Conservation (phyloP, 2,113 vertebrate genomes). For the Malurus melanocephalus region DNA sequence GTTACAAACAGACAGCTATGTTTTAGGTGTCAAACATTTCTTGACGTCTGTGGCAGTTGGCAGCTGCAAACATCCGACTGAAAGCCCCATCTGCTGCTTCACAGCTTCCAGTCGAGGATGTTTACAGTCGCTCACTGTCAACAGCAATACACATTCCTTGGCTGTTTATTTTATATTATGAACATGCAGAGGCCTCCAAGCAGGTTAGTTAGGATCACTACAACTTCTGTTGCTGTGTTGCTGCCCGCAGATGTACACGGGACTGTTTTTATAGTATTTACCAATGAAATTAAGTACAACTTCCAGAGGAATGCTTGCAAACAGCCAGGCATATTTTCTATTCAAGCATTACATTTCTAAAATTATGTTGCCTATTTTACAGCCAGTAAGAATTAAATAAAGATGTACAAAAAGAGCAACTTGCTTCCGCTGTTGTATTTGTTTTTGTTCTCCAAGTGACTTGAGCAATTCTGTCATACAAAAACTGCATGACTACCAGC, state of each 20-base stretch:
- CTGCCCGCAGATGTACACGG: not conserved
- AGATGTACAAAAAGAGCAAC: not conserved
- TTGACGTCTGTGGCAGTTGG: slow-evolving; percentile 87
- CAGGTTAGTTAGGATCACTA: slow-evolving; percentile 26
- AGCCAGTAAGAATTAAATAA: not conserved
- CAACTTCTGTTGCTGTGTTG: not conserved
- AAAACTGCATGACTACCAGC: not conserved
- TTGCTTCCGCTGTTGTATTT: not conserved
- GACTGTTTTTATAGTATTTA: not conserved
- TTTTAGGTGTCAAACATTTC: slow-evolving; percentile 57
- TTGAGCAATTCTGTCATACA: not conserved
- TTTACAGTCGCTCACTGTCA: slow-evolving; percentile 95
- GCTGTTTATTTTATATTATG: slow-evolving; percentile 42
- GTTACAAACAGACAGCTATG: slow-evolving; percentile 23
- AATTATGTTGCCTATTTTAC: not conserved
- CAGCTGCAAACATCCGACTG: slow-evolving; percentile 99
- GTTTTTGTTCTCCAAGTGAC: not conserved
- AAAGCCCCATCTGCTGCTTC: slow-evolving; percentile 86
- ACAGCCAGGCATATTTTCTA: not conserved
- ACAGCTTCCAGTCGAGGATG: slow-evolving; percentile 99
- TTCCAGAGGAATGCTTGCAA: not conserved
- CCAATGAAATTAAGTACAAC: not conserved
- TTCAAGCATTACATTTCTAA: not conserved
- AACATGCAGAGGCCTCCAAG: slow-evolving; percentile 33
- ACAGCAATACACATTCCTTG: slow-evolving; percentile 57